Conservation (phyloP, 2,797 vertebrate genomes). For the Enteromius argenteus region DNA sequence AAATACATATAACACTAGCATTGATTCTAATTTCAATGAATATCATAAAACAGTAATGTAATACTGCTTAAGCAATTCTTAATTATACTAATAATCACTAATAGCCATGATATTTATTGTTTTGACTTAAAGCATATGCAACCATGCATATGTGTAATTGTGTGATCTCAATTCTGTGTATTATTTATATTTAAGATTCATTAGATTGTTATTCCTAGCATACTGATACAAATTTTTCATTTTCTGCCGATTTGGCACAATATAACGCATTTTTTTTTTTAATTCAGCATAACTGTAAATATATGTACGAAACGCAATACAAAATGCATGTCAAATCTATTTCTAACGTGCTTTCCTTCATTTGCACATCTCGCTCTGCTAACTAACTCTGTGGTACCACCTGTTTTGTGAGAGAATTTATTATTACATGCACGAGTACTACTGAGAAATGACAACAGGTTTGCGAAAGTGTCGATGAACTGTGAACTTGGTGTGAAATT, state of each 20-base stretch:
- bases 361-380: neutral
- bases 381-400: constrained; percentile 5
- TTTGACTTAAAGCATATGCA: neutral
- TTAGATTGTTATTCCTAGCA: neutral
- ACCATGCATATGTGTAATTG: neutral
- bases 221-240: neutral
- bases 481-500: neutral
- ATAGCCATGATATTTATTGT: neutral
- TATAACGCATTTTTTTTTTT: neutral
- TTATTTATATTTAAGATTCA: neutral
- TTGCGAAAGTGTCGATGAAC: constrained; percentile 10
- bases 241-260: neutral
- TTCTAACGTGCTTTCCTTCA: neutral
- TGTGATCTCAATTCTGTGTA: neutral
- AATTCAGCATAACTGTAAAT: neutral
- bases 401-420: neutral
- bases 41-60: neutral
- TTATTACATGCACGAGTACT: neutral
- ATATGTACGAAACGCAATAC: neutral
- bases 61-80: neutral
- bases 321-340: neutral
- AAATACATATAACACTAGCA: neutral
- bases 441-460: neutral
- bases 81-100: neutral
- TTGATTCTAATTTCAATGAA: neutral